Evolutionary conservation across 2,113 vertebrate species (phyloP).

Genomic region (Poeciliopsis turrubarensis): DNA sequence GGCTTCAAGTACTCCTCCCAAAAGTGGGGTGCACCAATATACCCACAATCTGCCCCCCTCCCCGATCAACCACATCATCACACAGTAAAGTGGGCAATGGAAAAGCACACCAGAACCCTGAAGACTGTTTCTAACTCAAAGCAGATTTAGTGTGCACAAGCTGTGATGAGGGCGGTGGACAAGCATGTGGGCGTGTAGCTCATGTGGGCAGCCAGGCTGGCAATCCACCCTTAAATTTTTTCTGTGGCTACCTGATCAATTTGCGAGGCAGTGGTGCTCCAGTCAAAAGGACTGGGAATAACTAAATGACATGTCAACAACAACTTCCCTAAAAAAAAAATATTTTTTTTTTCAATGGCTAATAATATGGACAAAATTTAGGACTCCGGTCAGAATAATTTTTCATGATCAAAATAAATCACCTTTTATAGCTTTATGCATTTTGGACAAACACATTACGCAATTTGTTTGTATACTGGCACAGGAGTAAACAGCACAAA

Average conservation of each 20-base stretch:
- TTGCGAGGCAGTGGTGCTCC: conserved; percentile 57
- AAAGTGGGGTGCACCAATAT: neutral
- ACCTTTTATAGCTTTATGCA: conserved; percentile 39
- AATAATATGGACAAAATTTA: conserved; percentile 31
- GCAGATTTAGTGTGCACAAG: conserved; percentile 68
- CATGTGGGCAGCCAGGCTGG: conserved; percentile 63
- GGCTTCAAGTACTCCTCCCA: conserved; percentile 9
- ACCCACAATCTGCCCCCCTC: neutral
- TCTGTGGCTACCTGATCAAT: conserved; percentile 70
- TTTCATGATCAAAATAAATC: conserved; percentile 63
- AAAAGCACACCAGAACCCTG: neutral
- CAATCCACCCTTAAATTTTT: conserved; percentile 56
- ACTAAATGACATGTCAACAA: conserved; percentile 54
- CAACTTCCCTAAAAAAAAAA: conserved; percentile 4
- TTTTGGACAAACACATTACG: conserved; percentile 70
- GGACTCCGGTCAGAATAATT: conserved; percentile 48
- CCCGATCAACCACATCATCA: neutral
- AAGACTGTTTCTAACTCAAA: conserved; percentile 66
- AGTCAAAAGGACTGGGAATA: conserved; percentile 45
- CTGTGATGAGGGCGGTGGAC: conserved; percentile 57
- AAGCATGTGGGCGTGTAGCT: conserved; percentile 61
- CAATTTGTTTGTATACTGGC: conserved; percentile 72
- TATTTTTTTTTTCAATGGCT: conserved; percentile 20
- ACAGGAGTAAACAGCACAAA: conserved; percentile 72
- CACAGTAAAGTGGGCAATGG: conserved; percentile 1